Evolutionary conservation across 2,113 vertebrate genomes (phyloP).

Genomic region (Leuciscus idus): DNA sequence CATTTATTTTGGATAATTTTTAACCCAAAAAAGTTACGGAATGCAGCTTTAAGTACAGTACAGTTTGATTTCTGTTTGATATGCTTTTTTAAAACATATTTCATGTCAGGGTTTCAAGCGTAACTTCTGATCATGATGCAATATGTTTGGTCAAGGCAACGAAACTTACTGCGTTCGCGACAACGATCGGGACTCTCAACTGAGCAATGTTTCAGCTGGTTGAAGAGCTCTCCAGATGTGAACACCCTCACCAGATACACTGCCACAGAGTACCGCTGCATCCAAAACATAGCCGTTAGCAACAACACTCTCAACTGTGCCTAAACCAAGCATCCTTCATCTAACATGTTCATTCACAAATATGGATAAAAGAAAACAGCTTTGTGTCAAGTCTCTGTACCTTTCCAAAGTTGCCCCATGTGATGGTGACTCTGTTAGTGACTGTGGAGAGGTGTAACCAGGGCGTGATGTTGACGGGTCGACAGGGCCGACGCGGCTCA

Average conservation of each 20-base stretch:
- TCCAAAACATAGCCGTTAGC: not conserved
- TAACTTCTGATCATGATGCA: not conserved
- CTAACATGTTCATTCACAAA: not conserved
- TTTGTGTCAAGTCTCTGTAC: conserved; percentile 66
- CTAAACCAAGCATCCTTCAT: not conserved
- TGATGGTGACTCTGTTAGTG: conserved; percentile 92
- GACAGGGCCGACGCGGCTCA: conserved; percentile 94
- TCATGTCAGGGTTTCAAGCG: not conserved
- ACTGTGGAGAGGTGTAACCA: conserved; percentile 94
- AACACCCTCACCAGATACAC: conserved; percentile 92
- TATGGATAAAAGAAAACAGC: not conserved
- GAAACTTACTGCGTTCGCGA: conserved; percentile 90
- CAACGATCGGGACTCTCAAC: conserved; percentile 93
- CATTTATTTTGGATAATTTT: too few relatives aligned
- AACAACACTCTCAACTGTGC: not conserved
- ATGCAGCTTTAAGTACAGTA: not conserved
- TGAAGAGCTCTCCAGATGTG: conserved; percentile 92
- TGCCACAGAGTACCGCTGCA: conserved; percentile 90
- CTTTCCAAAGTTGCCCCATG: conserved; percentile 99
- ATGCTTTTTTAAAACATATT: not conserved
- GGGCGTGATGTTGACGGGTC: conserved; percentile 96
- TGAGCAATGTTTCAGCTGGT: conserved; percentile 91
- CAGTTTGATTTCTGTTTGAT: not conserved
- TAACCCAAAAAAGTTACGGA: too few relatives aligned
- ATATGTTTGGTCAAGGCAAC: not conserved